Evolutionary conservation across 2,113 vertebrate genomes (phyloP), one percentile per base, ranked within the genome.

Genomic region (Pollachius pollachius): DNA sequence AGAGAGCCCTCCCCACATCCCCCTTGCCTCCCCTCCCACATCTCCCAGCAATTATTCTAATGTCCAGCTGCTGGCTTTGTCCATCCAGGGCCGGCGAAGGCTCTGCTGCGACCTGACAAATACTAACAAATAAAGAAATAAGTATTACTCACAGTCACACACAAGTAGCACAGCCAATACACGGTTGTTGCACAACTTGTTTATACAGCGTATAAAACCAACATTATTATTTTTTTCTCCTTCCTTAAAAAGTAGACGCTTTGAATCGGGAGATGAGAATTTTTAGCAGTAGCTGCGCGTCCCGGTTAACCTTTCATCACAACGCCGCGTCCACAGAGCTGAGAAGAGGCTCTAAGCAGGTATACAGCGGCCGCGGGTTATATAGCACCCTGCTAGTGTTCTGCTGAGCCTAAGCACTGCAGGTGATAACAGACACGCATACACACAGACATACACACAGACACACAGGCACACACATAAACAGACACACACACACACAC

Each of bases 391-490:
- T 69, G 75, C 78, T 80, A 78, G 60, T 63, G 67, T 75, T 74
- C 63, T 65, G 75, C 79, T 77, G 72, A 70, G 73, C 76, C 78
- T 80, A 68, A 80, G 65, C 83, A 79, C 65, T 62, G 67, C 59
- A 54, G 21, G 37, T 66, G 67, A 18, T 41, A 41, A 41, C 37
- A 41, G 37, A 9, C 37, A 41, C 37, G 37, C 37, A 41, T 1
- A 79, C 68, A 74, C 27, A 27, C 27, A 27, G 2, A 27, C 27
- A 27, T 4, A 27, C 27, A 27, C 27, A 64, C 66, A 57, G 68
- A 30, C 68, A 64, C 70, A 63, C 77, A 58, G 68, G 78, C 84
- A 77, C 94, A 94, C 93, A 93, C 93, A 94, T 93, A 93, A 90
- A 93, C 94, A 92, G 2, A 41, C 37, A 41, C 6, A 79, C 68